Evolutionary conservation across 2,113 vertebrate genomes (phyloP), one percentile per base, ranked within the genome.

Genomic region (Calyptomena viridis): DNA sequence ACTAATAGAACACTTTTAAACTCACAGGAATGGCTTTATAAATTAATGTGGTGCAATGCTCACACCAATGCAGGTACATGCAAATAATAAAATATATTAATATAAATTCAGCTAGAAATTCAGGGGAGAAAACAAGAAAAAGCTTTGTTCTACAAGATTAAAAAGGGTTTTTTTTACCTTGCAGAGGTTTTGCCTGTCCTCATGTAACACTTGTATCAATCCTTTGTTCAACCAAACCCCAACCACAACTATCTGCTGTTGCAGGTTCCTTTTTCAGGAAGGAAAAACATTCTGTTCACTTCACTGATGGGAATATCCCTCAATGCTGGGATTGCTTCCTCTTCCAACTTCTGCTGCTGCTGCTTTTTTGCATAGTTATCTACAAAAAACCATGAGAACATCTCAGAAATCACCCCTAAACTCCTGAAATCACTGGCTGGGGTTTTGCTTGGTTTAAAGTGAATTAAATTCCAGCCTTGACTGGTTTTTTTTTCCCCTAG

Each of bases 251-350:
- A 97, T 37, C 72, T 96, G 78, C 84, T 88, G 6, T 50, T 87
- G 35, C 68, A 89, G 60, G 80, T 58, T 31, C 84, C 71, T 87
- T 73, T 96, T 30, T 93, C 52, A 16, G 97, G 90, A 67, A 99
- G 97, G 95, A 98, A 99, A 33, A 99, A 99, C 96, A 98, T 98
- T 59, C 95, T 98, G 96, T 99, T 99, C 55, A 99, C 98, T 92
- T 99, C 98, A 90, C 98, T 99, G 74, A 99, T 98, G 67, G 99
- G 97, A 90, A 99, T 88, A 63, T 99, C 99, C 90, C 97, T 97
- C 39, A 99, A 82, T 9, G 98, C 97, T 60, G 98, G 99, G 68
- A 99, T 98, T 63, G 98, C 98, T 23, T 97, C 98, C 52, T 98
- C 98, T 33, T 98, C 96, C 64, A 81, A 89, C 72, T 89, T 76